Percentiles rank a stretch among this genome's conserved stretches.
Conservation (phyloP, 2,797 vertebrate species). For the Cuculus canorus region DNA sequence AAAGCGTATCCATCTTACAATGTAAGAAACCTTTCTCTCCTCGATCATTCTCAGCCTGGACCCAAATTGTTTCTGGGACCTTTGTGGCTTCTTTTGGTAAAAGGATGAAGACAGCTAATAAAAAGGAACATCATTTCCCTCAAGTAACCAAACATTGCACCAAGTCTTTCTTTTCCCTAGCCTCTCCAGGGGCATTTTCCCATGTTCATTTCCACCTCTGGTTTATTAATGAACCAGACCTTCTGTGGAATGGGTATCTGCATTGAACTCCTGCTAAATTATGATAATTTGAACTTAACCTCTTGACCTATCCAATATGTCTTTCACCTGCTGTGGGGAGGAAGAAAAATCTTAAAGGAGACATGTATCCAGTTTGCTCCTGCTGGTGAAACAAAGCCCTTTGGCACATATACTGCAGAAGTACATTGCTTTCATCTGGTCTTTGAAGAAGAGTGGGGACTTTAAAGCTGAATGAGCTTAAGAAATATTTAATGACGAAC, state of each 20-base stretch:
- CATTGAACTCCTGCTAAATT: background rate
- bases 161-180: background rate
- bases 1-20: background rate
- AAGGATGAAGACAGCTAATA: background rate
- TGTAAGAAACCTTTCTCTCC: background rate
- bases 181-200: background rate
- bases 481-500: background rate
- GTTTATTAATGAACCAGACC: background rate
- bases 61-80: background rate
- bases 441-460: conserved; percentile 1
- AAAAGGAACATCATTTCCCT: background rate
- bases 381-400: background rate
- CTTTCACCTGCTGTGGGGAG: background rate
- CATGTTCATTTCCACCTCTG: background rate
- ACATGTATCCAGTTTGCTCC: background rate
- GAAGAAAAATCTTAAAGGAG: background rate
- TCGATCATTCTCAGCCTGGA: background rate
- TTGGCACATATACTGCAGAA: background rate
- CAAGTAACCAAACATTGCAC: background rate
- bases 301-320: background rate
- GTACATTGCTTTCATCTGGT: background rate
- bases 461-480: background rate
- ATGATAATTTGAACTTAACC: background rate
- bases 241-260: background rate
- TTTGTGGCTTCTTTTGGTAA: background rate